Evolutionary conservation across 2,797 vertebrate genomes (phyloP).

Genomic region (Enteromius unitaeniatus): DNA sequence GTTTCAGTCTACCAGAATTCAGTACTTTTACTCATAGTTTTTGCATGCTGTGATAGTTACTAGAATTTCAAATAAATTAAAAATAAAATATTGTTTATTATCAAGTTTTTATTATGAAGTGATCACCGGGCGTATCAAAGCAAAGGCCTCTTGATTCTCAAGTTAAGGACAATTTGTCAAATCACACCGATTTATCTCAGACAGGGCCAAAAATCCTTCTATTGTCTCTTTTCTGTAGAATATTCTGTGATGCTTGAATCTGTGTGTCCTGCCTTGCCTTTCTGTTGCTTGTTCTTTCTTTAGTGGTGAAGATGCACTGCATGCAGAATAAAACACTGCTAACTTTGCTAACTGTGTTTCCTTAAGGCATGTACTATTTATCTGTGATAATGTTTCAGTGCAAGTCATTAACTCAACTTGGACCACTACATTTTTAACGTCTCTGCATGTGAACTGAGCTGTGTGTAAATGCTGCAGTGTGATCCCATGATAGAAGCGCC

Average conservation of each 20-base stretch:
- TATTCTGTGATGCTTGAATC: conserved; percentile 27
- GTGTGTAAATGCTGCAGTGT: not conserved
- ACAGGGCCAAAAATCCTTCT: conserved; percentile 15
- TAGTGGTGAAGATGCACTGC: conserved; percentile 14
- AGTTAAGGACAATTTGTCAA: conserved; percentile 35
- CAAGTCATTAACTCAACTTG: conserved; percentile 24
- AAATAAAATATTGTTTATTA: not conserved
- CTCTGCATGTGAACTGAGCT: conserved; percentile 19
- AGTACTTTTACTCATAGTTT: not conserved
- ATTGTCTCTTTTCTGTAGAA: conserved; percentile 16
- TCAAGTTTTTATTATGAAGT: not conserved
- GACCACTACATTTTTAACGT: conserved; percentile 10
- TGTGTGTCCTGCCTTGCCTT: conserved; percentile 22
- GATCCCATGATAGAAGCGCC: not conserved
- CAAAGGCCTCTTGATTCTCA: conserved; percentile 8
- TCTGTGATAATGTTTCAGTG: not conserved
- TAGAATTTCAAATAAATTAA: not conserved
- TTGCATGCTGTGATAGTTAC: not conserved
- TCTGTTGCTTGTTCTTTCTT: conserved; percentile 14
- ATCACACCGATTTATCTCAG: conserved; percentile 1
- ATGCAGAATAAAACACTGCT: conserved; percentile 9
- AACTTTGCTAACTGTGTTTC: conserved; percentile 12
- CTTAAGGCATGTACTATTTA: not conserved
- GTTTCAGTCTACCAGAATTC: not conserved
- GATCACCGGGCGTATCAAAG: not conserved